Conservation (phyloP, 2,797 vertebrate species). For the Perodicticus potto region DNA sequence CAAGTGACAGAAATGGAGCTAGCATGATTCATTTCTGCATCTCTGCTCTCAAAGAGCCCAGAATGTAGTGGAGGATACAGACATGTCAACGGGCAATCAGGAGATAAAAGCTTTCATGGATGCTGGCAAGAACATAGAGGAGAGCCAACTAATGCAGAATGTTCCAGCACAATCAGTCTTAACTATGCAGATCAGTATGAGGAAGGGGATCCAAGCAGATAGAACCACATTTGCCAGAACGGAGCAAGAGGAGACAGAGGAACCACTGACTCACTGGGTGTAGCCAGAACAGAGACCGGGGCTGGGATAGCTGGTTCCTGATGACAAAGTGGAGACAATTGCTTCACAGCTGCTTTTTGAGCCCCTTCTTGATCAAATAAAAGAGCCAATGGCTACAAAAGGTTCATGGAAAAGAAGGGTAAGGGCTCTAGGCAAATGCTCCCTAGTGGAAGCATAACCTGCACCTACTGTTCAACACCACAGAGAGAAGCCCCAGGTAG, state of each 20-base stretch:
- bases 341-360: background rate
- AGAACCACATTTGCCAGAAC: background rate
- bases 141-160: background rate
- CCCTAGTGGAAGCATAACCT: background rate
- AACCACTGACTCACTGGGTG: background rate
- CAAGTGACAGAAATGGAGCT: background rate
- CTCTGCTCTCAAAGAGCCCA: background rate
- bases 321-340: background rate
- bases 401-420: background rate
- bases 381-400: background rate
- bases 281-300: background rate
- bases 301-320: background rate
- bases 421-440: background rate
- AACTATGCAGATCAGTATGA: background rate
- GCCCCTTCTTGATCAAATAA: background rate
- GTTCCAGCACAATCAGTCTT: background rate
- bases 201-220: background rate
- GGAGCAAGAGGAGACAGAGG: background rate
- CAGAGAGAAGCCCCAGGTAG: background rate
- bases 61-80: background rate
- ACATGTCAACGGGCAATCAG: background rate
- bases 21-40: background rate
- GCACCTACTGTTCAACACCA: background rate
- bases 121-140: background rate
- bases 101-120: background rate